These are phyloP conservation scores for Didymodactylos carnosus DNA, from an alignment of 2,888 invertebrate species.

Conservation along the genomic window DNA sequence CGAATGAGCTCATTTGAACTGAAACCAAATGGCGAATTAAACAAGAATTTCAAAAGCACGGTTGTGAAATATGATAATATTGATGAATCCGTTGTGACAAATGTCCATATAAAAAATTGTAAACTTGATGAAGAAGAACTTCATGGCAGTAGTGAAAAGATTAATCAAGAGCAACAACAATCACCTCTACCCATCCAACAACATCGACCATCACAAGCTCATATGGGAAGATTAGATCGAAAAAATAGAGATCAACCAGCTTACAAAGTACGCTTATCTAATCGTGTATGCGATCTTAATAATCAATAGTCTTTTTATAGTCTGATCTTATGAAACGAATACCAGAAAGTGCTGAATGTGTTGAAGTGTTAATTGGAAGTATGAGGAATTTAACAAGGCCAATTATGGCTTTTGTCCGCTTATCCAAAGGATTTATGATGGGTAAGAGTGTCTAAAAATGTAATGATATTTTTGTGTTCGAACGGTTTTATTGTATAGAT, in stretches of 20 bases:
- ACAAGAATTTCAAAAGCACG: neutral
- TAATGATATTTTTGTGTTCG: neutral
- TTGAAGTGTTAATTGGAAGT: slow-evolving; percentile 3
- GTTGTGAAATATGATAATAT: neutral
- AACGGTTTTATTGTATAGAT: neutral
- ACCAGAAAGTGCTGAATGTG: slow-evolving; percentile 1
- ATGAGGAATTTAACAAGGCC: slow-evolving; percentile 2
- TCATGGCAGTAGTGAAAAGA: neutral
- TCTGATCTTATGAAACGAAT: neutral
- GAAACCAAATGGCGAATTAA: neutral
- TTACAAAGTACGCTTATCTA: no score
- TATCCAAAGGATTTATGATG: slow-evolving; percentile 22
- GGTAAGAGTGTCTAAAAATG: neutral
- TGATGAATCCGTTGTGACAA: neutral
- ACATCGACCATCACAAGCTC: neutral
- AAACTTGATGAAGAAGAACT: no score
- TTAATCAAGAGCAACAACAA: neutral
- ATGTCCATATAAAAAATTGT: neutral
- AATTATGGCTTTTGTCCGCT: slow-evolving; percentile 17
- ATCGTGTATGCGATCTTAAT: no score
- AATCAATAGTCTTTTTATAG: no score
- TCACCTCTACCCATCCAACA: no score
- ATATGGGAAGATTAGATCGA: no score
- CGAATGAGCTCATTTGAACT: neutral
- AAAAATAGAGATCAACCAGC: no score